These are phyloP conservation scores for Pristionchus japonicus DNA, from an alignment of 2,888 invertebrate species.

Conservation along the genomic window DNA sequence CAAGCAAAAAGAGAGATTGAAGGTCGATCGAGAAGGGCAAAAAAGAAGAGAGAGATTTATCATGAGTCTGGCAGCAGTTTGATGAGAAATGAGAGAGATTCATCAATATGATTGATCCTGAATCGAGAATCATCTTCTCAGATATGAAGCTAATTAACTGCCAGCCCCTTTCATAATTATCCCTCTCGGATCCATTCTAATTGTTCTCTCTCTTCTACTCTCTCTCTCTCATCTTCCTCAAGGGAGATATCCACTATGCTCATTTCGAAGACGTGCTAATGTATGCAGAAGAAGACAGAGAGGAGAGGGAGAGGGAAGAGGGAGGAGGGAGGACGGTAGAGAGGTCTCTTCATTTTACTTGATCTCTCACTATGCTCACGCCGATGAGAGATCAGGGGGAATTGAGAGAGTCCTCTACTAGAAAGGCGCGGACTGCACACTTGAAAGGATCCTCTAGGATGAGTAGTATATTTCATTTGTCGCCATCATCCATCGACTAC, in stretches of 20 bases:
- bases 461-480: conserved; percentile 36
- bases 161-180: conserved; percentile 3
- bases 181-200: neutral
- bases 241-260: conserved; percentile 19
- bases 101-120: neutral
- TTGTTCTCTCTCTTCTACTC: neutral
- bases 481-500: neutral
- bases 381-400: neutral
- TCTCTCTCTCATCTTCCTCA: neutral
- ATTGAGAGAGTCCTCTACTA: neutral
- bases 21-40: conserved; percentile 6
- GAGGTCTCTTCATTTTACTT: neutral
- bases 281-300: conserved; percentile 37
- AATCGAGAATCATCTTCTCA: neutral
- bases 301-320: neutral
- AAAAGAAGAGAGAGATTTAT: conserved; percentile 23
- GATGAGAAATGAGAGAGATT: conserved; percentile 11
- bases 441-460: neutral
- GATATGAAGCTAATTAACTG: neutral
- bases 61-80: conserved; percentile 9
- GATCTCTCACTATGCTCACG: neutral
- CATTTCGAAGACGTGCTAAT: conserved; percentile 40
- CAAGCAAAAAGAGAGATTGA: neutral
- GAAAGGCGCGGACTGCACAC: neutral
- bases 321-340: neutral